These are phyloP conservation scores for Anthopleura xanthogrammica DNA, from an alignment of 92 coral and sea anemone genomes.

Conservation along the genomic window DNA sequence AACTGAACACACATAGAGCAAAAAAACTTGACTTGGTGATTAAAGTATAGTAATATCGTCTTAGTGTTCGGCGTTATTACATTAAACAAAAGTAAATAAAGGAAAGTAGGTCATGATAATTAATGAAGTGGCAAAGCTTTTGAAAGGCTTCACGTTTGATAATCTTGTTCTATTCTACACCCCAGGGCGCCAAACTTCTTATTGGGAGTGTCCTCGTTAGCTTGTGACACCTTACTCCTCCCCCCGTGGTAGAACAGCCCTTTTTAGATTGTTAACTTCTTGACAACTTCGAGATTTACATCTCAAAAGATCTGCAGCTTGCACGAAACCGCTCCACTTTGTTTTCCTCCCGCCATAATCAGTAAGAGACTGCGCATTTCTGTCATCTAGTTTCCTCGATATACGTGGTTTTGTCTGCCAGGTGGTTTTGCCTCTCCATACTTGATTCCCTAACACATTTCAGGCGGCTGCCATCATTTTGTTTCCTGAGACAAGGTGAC, in stretches of 20 bases:
- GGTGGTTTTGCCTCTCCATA: neutral
- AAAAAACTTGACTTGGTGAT: neutral
- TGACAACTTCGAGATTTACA: slow-evolving; percentile 42
- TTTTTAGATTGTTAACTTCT: slow-evolving; percentile 35
- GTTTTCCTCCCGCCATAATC: neutral
- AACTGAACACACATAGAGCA: neutral
- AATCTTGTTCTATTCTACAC: neutral
- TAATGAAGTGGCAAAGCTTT: neutral
- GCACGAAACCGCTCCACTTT: slow-evolving; percentile 30
- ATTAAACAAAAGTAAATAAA: slow-evolving; percentile 4
- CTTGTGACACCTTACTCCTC: slow-evolving; percentile 18
- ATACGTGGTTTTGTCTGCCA: neutral
- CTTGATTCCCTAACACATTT: slow-evolving; percentile 14
- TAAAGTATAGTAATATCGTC: neutral
- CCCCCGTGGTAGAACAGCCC: slow-evolving; percentile 16
- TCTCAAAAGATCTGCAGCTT: slow-evolving; percentile 28
- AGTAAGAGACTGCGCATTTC: neutral
- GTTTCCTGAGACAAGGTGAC: slow-evolving; percentile 25
- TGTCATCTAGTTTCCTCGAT: neutral
- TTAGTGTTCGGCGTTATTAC: neutral
- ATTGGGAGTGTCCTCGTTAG: slow-evolving; percentile 9
- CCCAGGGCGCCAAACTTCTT: slow-evolving; percentile 8
- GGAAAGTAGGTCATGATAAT: neutral
- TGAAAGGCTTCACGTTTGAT: neutral
- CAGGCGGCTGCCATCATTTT: slow-evolving; percentile 13